Conservation (phyloP, 35 echinoderm and acorn worm genomes). For the Heliocidaris tuberculata region DNA sequence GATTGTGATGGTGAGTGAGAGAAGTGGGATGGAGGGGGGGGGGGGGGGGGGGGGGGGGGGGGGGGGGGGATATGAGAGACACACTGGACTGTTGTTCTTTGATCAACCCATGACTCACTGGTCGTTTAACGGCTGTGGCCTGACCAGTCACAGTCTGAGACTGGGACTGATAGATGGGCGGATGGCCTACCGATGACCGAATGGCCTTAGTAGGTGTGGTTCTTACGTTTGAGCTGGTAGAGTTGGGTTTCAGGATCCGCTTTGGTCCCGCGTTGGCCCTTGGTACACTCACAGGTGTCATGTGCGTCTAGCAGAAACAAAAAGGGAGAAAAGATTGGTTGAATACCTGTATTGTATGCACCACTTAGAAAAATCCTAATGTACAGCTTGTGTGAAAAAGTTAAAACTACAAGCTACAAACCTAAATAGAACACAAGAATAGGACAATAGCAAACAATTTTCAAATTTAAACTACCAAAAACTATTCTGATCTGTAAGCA, state of each 20-base stretch:
- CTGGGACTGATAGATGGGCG: constrained; percentile 25
- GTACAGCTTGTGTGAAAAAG: background rate
- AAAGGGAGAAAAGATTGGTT: background rate
- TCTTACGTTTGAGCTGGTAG: constrained; percentile 33
- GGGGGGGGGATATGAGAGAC: no score
- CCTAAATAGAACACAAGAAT: no score
- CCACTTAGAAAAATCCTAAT: background rate
- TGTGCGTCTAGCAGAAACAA: background rate
- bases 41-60: background rate
- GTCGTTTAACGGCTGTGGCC: background rate
- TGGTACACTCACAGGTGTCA: constrained; percentile 12
- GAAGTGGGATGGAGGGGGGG: background rate
- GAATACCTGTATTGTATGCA: background rate
- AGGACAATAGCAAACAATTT: no score
- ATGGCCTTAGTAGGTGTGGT: constrained; percentile 37
- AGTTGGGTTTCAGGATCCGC: constrained; percentile 42
- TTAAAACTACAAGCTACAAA: no score
- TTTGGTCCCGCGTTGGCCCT: constrained; percentile 45
- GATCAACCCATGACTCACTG: constrained; percentile 2
- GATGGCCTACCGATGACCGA: constrained; percentile 21
- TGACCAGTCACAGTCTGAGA: constrained; percentile 41
- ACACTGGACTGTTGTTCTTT: background rate
- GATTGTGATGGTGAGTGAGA: background rate
- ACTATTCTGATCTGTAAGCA: no score
- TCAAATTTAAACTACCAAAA: no score